A percentile compares a stretch with the other conserved stretches of the same genome.
Conservation (phyloP, 2,797 vertebrate species). For the Acanthurus lineatus region DNA sequence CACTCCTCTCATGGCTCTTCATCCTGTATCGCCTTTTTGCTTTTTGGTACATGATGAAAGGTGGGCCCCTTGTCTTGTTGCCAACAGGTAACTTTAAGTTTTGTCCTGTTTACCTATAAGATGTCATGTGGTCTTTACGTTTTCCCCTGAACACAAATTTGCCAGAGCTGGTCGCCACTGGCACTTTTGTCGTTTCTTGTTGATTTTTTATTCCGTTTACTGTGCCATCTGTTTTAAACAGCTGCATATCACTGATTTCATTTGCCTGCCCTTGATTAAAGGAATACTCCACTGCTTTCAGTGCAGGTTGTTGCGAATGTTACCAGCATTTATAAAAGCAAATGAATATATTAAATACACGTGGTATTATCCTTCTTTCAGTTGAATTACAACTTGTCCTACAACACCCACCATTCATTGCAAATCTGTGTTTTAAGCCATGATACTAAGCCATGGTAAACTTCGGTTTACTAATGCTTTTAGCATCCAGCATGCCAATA, state of each 20-base stretch:
- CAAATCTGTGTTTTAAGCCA: not conserved
- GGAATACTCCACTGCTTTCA: slow-evolving; percentile 64
- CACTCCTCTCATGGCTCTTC: slow-evolving; percentile 58
- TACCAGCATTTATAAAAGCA: slow-evolving; percentile 14
- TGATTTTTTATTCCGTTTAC: slow-evolving; percentile 33
- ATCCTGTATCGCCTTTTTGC: slow-evolving; percentile 74
- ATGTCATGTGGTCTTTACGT: slow-evolving; percentile 53
- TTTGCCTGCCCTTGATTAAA: slow-evolving; percentile 71
- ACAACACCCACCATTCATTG: slow-evolving; percentile 14
- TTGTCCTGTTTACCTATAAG: slow-evolving; percentile 49
- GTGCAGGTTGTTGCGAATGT: slow-evolving; percentile 37
- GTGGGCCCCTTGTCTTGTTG: slow-evolving; percentile 64
- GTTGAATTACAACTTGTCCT: slow-evolving; percentile 16
- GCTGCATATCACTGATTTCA: slow-evolving; percentile 67
- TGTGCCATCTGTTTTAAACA: slow-evolving; percentile 71
- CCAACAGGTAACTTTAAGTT: slow-evolving; percentile 64
- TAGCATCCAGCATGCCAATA: slow-evolving; percentile 6
- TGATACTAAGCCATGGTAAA: not conserved
- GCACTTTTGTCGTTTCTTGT: slow-evolving; percentile 55
- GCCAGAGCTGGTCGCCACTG: slow-evolving; percentile 72
- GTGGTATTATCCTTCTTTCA: not conserved
- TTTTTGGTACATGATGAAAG: slow-evolving; percentile 70
- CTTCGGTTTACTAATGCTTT: slow-evolving; percentile 3
- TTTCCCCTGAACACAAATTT: slow-evolving; percentile 58
- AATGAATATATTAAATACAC: slow-evolving; percentile 2